Conservation (phyloP, 2,888 invertebrate genomes). For the Hermodice carunculata region DNA sequence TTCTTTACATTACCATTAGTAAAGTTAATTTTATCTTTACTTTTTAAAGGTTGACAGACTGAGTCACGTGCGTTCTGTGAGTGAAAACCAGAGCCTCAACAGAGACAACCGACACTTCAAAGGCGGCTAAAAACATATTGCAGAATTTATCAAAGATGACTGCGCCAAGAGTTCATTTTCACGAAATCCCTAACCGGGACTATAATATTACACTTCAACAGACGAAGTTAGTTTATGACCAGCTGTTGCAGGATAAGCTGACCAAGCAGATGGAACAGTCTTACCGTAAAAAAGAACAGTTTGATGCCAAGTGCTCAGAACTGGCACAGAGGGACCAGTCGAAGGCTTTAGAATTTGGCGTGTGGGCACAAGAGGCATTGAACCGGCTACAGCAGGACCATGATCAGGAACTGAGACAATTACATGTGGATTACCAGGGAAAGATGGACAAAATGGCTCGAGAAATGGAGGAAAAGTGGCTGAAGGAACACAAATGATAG, state of each 20-base stretch:
- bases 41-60: no score
- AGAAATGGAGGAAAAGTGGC: slow-evolving; percentile 10
- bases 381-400: slow-evolving; percentile 4
- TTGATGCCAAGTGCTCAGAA: not conserved
- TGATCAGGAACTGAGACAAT: slow-evolving; percentile 2
- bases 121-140: no score
- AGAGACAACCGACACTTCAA: no score
- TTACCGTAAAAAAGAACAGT: slow-evolving; percentile 3
- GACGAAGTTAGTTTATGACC: slow-evolving; percentile 17
- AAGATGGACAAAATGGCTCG: slow-evolving; percentile 18
- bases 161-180: no score
- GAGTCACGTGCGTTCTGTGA: no score
- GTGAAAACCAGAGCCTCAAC: no score
- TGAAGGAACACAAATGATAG: not conserved
- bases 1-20: no score
- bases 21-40: no score
- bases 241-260: slow-evolving; percentile 9
- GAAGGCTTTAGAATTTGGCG: slow-evolving; percentile 14
- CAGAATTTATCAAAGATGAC: no score
- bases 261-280: slow-evolving; percentile 8
- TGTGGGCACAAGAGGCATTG: slow-evolving; percentile 15
- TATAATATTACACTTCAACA: slow-evolving; percentile 1
- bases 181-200: slow-evolving; percentile 7
- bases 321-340: not conserved
- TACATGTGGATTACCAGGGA: slow-evolving; percentile 12